Percentiles rank a stretch among this genome's conserved stretches.
phyloP scores from a whole-genome alignment of 2,113 vertebrate genomes.

The Numenius arquata region DNA sequence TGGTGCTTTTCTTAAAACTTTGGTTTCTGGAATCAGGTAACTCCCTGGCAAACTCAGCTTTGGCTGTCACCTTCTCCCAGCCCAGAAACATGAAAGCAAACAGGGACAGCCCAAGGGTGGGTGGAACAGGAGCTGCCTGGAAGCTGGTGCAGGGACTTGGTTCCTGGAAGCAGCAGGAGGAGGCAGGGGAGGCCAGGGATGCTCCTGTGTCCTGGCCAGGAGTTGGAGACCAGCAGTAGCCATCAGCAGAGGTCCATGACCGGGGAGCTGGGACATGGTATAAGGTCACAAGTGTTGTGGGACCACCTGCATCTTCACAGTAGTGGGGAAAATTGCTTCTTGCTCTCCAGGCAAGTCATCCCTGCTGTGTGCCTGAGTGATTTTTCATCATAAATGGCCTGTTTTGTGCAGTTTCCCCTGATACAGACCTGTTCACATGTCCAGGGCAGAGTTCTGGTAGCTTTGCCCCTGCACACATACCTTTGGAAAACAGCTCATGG shows the following conservation, averaged over 20 bases:
- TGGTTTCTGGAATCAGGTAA: background rate
- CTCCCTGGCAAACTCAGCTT: background rate
- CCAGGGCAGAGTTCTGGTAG: background rate
- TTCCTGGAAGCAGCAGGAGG: background rate
- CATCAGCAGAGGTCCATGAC: background rate
- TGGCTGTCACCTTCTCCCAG: background rate
- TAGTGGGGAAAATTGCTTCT: background rate
- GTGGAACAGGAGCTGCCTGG: background rate
- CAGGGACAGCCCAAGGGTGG: background rate
- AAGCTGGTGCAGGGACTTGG: background rate
- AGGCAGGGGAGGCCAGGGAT: background rate
- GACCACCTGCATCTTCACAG: background rate
- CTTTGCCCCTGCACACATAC: background rate
- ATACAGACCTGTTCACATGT: background rate
- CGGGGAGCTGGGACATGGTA: fast-evolving
- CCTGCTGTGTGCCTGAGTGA: background rate
- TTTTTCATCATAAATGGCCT: background rate
- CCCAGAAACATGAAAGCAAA: background rate
- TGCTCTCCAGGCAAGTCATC: background rate
- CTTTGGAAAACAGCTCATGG: background rate
- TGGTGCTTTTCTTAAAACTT: background rate
- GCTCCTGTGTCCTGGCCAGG: background rate
- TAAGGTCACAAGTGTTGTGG: background rate
- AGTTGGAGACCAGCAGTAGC: background rate
- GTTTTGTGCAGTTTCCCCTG: background rate